Evolutionary conservation across 2,888 invertebrate genomes (phyloP).

Genomic region (Nasonovia ribisnigri): DNA sequence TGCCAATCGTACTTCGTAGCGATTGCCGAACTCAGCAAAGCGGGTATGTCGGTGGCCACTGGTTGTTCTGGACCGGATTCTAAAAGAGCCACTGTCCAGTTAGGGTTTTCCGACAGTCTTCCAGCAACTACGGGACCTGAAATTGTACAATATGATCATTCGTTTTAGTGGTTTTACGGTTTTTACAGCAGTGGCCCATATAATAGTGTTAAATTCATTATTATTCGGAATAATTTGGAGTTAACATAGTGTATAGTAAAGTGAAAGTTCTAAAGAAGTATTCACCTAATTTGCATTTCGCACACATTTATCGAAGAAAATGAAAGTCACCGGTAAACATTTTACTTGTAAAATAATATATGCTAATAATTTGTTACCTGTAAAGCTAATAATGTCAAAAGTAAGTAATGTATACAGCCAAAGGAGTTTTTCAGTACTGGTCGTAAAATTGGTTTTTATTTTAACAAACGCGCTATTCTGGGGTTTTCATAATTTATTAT

Average conservation of each 20-base stretch:
- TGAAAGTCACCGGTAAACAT: background rate
- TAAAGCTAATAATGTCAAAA: background rate
- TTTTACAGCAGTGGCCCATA: background rate
- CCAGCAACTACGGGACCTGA: slow-evolving; percentile 73
- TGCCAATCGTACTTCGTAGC: slow-evolving; percentile 72
- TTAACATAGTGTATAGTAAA: background rate
- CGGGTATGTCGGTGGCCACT: slow-evolving; percentile 71
- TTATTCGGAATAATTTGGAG: background rate
- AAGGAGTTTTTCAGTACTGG: background rate
- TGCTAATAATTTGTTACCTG: background rate
- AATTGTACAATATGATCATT: background rate
- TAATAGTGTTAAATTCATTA: background rate
- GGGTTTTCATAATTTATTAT: background rate
- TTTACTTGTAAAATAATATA: background rate
- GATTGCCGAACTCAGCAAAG: slow-evolving; percentile 70
- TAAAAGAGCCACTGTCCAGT: slow-evolving; percentile 71
- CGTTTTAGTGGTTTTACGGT: too few relatives aligned
- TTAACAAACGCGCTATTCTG: background rate
- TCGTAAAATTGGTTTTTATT: background rate
- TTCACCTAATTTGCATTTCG: background rate
- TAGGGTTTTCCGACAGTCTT: slow-evolving; percentile 72
- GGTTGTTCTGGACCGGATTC: slow-evolving; percentile 73
- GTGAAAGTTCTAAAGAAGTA: background rate
- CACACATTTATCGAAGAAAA: background rate
- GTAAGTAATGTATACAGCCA: background rate